phyloP scores from a whole-genome alignment of 2,113 vertebrate species.

The Notarius quadriscutis region DNA sequence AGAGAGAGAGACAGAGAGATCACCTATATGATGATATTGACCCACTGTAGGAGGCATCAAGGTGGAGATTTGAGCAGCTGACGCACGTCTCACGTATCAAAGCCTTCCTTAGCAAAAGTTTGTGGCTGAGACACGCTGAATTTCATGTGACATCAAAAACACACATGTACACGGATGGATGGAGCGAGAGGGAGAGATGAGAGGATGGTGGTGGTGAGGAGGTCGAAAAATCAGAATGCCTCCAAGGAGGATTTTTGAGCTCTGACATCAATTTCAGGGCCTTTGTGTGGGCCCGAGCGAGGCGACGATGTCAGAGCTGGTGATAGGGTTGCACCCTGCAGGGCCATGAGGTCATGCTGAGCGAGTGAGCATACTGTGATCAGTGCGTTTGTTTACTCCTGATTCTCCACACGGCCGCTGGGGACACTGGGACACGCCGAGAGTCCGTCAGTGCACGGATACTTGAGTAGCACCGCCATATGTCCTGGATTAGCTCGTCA shows the following conservation, averaged over 20 bases:
- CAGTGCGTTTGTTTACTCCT: slow-evolving; percentile 52
- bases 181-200: background rate
- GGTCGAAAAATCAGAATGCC: slow-evolving; percentile 42
- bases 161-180: slow-evolving; percentile 19
- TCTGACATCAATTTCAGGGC: slow-evolving; percentile 65
- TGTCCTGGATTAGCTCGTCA: background rate
- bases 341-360: slow-evolving; percentile 71
- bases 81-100: slow-evolving; percentile 45
- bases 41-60: background rate
- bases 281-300: slow-evolving; percentile 61
- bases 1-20: background rate
- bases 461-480: background rate
- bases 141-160: slow-evolving; percentile 60
- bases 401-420: slow-evolving; percentile 55
- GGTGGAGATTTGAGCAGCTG: slow-evolving; percentile 36
- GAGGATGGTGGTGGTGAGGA: background rate
- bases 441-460: background rate
- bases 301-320: slow-evolving; percentile 63
- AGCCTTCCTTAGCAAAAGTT: slow-evolving; percentile 32
- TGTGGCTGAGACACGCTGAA: slow-evolving; percentile 2
- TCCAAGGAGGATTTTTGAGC: slow-evolving; percentile 56
- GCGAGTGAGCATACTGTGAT: slow-evolving; percentile 58
- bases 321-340: slow-evolving; percentile 72
- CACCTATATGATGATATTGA: slow-evolving; percentile 18
- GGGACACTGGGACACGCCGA: slow-evolving; percentile 24